Conservation (phyloP, 2,797 vertebrate species). For the Premnoplex brunnescens region DNA sequence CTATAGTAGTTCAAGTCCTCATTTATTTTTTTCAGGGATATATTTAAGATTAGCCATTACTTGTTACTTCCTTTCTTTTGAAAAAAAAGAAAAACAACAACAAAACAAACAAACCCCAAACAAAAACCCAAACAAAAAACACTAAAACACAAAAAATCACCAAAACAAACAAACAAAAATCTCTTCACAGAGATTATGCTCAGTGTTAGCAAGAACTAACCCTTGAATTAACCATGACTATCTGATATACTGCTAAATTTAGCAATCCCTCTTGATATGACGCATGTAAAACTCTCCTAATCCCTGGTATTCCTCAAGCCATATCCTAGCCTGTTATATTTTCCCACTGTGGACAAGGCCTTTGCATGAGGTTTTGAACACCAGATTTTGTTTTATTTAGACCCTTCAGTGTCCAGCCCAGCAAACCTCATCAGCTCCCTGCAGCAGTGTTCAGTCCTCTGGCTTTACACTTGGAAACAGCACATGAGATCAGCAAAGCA, state of each 20-base stretch:
- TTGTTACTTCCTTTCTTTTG: neutral
- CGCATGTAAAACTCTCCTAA: neutral
- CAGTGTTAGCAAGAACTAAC: neutral
- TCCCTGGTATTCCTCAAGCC: neutral
- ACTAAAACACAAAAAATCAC: no score
- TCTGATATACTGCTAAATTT: neutral
- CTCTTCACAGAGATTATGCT: neutral
- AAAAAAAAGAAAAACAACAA: neutral
- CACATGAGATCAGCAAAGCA: neutral
- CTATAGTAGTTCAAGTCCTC: neutral
- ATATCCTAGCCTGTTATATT: neutral
- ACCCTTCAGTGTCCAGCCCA: neutral
- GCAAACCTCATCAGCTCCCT: neutral
- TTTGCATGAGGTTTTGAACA: neutral
- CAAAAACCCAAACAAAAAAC: neutral
- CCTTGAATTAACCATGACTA: neutral
- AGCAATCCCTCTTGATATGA: neutral
- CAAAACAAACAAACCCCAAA: neutral
- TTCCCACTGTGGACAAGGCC: neutral
- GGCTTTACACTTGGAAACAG: neutral
- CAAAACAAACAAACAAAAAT: neutral
- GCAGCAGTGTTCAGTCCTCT: neutral
- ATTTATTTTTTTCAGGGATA: neutral
- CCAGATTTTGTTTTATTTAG: neutral
- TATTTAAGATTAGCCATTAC: neutral